phyloP scores from a whole-genome alignment of 2,797 vertebrate species.

The Natrix natrix region DNA sequence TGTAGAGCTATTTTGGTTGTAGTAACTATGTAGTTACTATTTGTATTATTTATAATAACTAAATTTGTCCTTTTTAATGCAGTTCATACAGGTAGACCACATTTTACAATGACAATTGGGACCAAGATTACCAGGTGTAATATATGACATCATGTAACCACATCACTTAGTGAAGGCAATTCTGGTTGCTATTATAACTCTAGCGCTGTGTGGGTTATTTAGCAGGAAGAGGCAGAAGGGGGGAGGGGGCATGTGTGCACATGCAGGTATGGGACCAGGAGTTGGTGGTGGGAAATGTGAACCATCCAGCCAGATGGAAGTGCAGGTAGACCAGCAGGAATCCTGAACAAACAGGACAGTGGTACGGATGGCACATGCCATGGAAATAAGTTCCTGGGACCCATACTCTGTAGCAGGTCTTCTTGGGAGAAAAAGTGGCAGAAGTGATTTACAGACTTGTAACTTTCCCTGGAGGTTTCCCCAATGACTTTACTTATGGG shows the following conservation, averaged over 20 bases:
- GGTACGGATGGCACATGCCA: neutral
- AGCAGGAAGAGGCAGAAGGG: neutral
- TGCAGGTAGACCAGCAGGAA: neutral
- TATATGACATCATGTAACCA: neutral
- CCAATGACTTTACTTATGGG: neutral
- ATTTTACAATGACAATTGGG: neutral
- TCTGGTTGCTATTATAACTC: neutral
- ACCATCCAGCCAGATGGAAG: neutral
- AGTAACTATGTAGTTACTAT: neutral
- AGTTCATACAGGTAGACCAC: neutral
- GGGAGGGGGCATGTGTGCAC: too few relatives aligned
- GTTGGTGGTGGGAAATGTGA: neutral
- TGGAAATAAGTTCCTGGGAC: neutral
- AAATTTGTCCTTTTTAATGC: neutral
- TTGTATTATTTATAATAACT: neutral
- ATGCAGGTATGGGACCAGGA: neutral
- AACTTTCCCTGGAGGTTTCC: neutral
- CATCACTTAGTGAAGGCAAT: neutral
- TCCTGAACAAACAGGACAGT: neutral
- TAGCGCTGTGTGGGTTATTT: neutral
- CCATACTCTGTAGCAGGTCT: neutral
- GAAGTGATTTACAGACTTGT: neutral
- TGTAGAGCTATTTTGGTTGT: neutral
- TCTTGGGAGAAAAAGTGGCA: neutral
- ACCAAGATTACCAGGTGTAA: neutral